Conservation (phyloP, 2,888 invertebrate species). For the Nemapogon koenigi region DNA sequence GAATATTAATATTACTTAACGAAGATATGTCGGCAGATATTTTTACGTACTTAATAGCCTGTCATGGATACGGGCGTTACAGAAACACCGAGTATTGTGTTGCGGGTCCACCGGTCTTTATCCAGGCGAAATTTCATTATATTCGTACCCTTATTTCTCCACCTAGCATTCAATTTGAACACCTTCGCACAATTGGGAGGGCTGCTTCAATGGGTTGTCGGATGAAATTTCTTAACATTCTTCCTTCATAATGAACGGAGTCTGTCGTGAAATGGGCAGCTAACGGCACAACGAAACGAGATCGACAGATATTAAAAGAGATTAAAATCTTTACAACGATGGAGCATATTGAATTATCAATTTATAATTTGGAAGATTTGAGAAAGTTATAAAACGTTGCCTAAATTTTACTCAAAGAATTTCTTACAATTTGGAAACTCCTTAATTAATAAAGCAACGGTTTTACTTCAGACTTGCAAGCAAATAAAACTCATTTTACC, state of each 20-base stretch:
- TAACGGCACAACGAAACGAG: constrained; percentile 55
- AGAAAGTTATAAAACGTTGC: no score
- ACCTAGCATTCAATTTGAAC: constrained; percentile 59
- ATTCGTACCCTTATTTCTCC: constrained; percentile 51
- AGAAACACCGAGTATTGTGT: constrained; percentile 63
- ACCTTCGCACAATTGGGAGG: constrained; percentile 61
- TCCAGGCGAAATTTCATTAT: constrained; percentile 61
- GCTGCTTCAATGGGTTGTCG: constrained; percentile 58
- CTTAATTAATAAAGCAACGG: no score
- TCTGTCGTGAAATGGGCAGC: constrained; percentile 53
- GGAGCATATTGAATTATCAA: not conserved
- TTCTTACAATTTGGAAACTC: no score
- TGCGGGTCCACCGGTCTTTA: constrained; percentile 59
- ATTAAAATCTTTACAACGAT: constrained; percentile 35
- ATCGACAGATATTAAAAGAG: constrained; percentile 52
- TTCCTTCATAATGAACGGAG: constrained; percentile 55
- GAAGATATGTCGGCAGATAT: constrained; percentile 57
- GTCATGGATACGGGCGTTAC: constrained; percentile 57
- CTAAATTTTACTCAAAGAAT: no score
- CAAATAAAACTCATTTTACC: no score
- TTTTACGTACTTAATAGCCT: constrained; percentile 55
- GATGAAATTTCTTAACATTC: constrained; percentile 64
- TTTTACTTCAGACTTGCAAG: no score
- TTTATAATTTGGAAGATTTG: constrained; percentile 4
- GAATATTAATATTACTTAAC: constrained; percentile 45